These are phyloP conservation scores for Cassiopea xamachana DNA, from an alignment of 30 jellyfish, hydroid and myxozoan species.

Conservation along the genomic window DNA sequence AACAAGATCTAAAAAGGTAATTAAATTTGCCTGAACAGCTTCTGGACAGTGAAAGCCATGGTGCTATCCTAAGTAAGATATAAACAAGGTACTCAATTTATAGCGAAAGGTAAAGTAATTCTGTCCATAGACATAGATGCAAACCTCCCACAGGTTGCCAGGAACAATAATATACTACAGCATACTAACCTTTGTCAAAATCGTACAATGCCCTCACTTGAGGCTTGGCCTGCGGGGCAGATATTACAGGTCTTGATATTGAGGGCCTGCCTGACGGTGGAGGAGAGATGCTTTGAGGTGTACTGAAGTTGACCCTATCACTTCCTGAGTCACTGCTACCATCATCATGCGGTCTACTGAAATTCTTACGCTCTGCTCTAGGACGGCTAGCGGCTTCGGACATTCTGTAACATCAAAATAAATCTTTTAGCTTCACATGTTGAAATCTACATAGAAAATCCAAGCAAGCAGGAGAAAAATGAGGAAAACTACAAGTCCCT, in stretches of 20 bases:
- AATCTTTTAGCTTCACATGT: not conserved
- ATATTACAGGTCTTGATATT: slow-evolving; percentile 59
- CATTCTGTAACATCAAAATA: slow-evolving; percentile 58
- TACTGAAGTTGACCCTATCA: slow-evolving; percentile 70
- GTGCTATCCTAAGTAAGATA: too few relatives aligned
- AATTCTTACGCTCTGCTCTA: slow-evolving; percentile 81
- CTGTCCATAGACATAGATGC: too few relatives aligned
- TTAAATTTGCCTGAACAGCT: not conserved
- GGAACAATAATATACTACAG: not conserved
- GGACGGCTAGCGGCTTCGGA: slow-evolving; percentile 97
- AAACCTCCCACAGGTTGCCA: too few relatives aligned
- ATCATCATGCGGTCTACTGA: slow-evolving; percentile 61
- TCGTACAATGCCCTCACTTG: slow-evolving; percentile 89
- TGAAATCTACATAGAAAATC: too few relatives aligned
- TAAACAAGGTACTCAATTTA: too few relatives aligned
- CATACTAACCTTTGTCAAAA: slow-evolving; percentile 88
- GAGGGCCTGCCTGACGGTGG: slow-evolving; percentile 57
- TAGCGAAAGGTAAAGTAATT: too few relatives aligned
- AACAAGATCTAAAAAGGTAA: not conserved
- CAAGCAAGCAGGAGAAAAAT: too few relatives aligned
- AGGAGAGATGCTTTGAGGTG: slow-evolving; percentile 65
- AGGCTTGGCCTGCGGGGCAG: slow-evolving; percentile 75
- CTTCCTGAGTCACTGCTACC: slow-evolving; percentile 79
- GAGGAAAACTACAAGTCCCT: too few relatives aligned
- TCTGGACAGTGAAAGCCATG: too few relatives aligned